Percentiles rank a stretch among this genome's conserved stretches.
These are phyloP conservation scores for Scaptomyza reducta DNA, from an alignment of 2,888 invertebrate species.

Conservation along the genomic window DNA sequence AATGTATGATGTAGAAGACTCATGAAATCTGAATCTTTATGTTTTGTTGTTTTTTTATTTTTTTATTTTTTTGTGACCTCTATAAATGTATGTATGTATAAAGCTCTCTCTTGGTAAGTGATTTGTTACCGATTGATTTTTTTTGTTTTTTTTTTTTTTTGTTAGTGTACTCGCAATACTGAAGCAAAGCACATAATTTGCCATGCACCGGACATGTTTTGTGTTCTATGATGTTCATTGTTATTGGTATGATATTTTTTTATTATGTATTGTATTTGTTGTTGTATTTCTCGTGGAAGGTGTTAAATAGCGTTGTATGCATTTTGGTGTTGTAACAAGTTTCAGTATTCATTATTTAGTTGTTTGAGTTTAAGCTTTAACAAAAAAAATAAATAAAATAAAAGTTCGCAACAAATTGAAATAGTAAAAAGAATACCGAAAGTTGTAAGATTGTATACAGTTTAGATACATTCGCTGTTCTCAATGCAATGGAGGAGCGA, in stretches of 20 bases:
- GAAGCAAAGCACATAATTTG: slow-evolving; percentile 78
- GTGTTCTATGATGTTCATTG: slow-evolving; percentile 70
- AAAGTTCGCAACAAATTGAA: slow-evolving; percentile 5
- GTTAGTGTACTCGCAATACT: slow-evolving; percentile 51
- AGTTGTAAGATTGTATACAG: slow-evolving; percentile 51
- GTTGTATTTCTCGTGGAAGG: slow-evolving; percentile 41
- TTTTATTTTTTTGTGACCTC: slow-evolving; percentile 25
- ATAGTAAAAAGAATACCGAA: slow-evolving; percentile 55
- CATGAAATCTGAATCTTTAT: slow-evolving; percentile 11
- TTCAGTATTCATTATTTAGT: slow-evolving; percentile 56
- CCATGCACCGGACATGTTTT: slow-evolving; percentile 71
- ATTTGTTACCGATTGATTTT: slow-evolving; percentile 29
- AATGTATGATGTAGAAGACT: slow-evolving; percentile 22
- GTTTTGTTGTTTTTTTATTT: not conserved
- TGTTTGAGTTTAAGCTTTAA: slow-evolving; percentile 19
- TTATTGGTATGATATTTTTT: slow-evolving; percentile 60
- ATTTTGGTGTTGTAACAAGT: slow-evolving; percentile 59
- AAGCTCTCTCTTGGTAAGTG: slow-evolving; percentile 72
- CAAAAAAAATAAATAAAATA: not conserved
- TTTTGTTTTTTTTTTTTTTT: slow-evolving; percentile 3
- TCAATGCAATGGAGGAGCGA: slow-evolving; percentile 77
- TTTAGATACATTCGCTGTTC: slow-evolving; percentile 68
- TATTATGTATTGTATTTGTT: slow-evolving; percentile 38
- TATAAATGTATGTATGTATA: slow-evolving; percentile 53
- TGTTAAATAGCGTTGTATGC: slow-evolving; percentile 59